A percentile compares a stretch with the other conserved stretches of the same genome.
phyloP scores from a whole-genome alignment of 35 echinoderm and acorn worm species.

The Chiridota heheva region DNA sequence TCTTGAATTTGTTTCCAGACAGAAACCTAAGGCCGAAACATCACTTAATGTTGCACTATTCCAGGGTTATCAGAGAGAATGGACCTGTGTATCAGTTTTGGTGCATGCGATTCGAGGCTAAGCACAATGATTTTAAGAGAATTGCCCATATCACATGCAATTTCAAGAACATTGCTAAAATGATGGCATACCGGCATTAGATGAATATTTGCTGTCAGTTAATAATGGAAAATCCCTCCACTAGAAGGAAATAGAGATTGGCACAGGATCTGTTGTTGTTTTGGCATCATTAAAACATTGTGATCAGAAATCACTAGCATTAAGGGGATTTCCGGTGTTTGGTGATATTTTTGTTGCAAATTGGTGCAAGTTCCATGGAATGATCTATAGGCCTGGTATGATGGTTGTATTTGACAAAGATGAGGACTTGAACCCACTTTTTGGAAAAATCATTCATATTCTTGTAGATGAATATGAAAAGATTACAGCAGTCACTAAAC shows the following conservation, averaged over 20 bases:
- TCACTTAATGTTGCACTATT: constrained; percentile 68
- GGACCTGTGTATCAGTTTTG: constrained; percentile 50
- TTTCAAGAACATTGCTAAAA: constrained; percentile 45
- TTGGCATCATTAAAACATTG: constrained; percentile 33
- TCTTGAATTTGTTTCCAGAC: constrained; percentile 17
- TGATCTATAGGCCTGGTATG: constrained; percentile 6
- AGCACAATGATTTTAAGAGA: constrained; percentile 56
- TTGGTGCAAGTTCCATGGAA: background rate
- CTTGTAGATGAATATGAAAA: constrained; percentile 1
- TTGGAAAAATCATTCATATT: constrained; percentile 24
- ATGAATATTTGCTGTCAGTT: constrained; percentile 32
- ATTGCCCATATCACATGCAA: constrained; percentile 51
- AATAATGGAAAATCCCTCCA: constrained; percentile 11
- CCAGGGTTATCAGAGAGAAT: constrained; percentile 13
- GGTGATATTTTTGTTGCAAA: constrained; percentile 32
- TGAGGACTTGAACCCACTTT: background rate
- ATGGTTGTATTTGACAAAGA: background rate
- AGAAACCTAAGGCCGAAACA: constrained; percentile 56
- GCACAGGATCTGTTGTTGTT: constrained; percentile 10
- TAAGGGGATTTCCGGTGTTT: constrained; percentile 33
- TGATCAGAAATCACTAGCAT: background rate
- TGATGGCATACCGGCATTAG: constrained; percentile 37
- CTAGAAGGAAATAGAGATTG: constrained; percentile 25
- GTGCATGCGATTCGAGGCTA: constrained; percentile 50
- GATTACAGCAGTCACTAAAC: constrained; percentile 4